Evolutionary conservation across 2,888 invertebrate species (phyloP).

Genomic region (Drosophila pseudotalamancana): DNA sequence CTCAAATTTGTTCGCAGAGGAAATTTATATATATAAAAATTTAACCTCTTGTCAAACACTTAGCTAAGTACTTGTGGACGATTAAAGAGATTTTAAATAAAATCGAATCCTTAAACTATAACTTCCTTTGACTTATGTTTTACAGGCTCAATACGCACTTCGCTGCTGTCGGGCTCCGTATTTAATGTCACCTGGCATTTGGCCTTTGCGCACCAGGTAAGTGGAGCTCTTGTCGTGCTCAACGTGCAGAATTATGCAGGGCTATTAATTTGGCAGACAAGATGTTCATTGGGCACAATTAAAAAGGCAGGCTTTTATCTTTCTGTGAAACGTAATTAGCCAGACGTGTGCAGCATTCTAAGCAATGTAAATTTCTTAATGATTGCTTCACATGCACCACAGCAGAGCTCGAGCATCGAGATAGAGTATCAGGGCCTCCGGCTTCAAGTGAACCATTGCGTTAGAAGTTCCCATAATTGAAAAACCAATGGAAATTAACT

Average conservation of each 20-base stretch:
- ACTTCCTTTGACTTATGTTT: conserved; percentile 69
- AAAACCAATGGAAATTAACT: conserved; percentile 42
- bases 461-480: conserved; percentile 69
- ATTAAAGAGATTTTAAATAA: background rate
- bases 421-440: conserved; percentile 6
- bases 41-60: background rate
- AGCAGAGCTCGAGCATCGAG: conserved; percentile 20
- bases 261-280: conserved; percentile 35
- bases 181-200: conserved; percentile 97
- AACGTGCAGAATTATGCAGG: conserved; percentile 13
- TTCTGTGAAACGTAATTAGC: conserved; percentile 44
- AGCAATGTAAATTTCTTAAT: conserved; percentile 43
- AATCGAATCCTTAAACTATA: conserved; percentile 14
- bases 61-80: background rate
- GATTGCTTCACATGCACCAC: conserved; percentile 71
- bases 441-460: conserved; percentile 57
- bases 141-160: conserved; percentile 91
- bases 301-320: conserved; percentile 51
- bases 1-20: no score
- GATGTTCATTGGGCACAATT: conserved; percentile 67
- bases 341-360: conserved; percentile 44
- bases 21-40: no score
- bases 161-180: conserved; percentile 91
- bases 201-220: conserved; percentile 95
- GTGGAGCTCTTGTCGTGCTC: conserved; percentile 65